A percentile compares a stretch with the other conserved stretches of the same genome.
phyloP scores from a whole-genome alignment of 1,140 invertebrate species.

The Pogonomyrmex californicus region DNA sequence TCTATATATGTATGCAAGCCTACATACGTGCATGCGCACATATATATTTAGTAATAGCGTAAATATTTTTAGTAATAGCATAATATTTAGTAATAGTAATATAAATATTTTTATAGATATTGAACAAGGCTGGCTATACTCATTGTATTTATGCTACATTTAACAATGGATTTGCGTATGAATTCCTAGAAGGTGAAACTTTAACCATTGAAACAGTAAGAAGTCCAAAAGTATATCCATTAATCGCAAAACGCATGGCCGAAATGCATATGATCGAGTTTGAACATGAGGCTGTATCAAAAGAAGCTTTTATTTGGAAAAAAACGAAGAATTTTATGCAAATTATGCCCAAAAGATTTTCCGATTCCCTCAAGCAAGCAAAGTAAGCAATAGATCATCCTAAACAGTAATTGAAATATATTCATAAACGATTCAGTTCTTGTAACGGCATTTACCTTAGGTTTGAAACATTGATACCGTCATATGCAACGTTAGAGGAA shows the following conservation, averaged over 20 bases:
- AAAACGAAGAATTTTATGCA: conserved; percentile 92
- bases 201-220: conserved; percentile 91
- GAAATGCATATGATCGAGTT: conserved; percentile 90
- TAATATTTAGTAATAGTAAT: neutral
- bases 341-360: conserved; percentile 90
- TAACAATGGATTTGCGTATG: conserved; percentile 97
- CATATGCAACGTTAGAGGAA: conserved; percentile 89
- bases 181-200: conserved; percentile 95
- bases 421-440: neutral
- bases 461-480: conserved; percentile 90
- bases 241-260: conserved; percentile 94
- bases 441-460: conserved; percentile 86
- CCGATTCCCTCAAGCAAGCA: conserved; percentile 88
- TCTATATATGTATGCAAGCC: neutral
- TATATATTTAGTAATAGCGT: neutral
- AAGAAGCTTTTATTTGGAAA: conserved; percentile 90
- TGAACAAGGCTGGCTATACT: conserved; percentile 92
- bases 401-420: neutral
- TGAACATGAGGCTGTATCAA: conserved; percentile 78
- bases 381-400: conserved; percentile 85
- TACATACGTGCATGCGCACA: neutral
- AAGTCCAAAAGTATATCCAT: conserved; percentile 90
- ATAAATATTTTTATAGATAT: conserved; percentile 87
- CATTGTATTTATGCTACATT: conserved; percentile 96
- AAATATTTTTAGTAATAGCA: too few relatives aligned